phyloP scores from a whole-genome alignment of 2,113 vertebrate genomes.

The Pyrgilauda ruficollis region DNA sequence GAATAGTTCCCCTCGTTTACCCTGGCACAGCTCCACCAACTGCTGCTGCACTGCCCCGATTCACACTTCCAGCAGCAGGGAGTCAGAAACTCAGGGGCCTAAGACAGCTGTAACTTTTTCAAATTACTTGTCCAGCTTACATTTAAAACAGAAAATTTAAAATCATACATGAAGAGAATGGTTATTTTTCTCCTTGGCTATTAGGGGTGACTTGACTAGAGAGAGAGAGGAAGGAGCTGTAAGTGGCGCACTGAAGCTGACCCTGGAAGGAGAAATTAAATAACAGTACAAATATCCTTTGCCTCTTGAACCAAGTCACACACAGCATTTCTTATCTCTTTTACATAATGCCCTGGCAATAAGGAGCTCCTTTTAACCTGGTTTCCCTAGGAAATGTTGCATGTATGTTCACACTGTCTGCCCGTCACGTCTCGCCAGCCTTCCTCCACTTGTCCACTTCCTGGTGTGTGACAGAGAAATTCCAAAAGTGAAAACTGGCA shows the following conservation, averaged over 20 bases:
- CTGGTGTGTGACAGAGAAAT: neutral
- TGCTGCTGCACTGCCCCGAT: neutral
- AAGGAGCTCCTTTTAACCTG: neutral
- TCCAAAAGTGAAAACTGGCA: neutral
- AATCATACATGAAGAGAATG: neutral
- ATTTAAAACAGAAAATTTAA: conserved; percentile 1
- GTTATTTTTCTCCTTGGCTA: neutral
- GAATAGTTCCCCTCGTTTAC: conserved; percentile 37
- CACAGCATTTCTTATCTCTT: neutral
- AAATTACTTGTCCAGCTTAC: neutral
- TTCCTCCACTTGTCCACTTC: neutral
- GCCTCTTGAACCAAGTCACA: neutral
- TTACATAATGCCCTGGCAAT: neutral
- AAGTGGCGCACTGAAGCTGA: neutral
- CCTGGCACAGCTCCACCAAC: conserved; percentile 5
- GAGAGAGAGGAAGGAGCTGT: neutral
- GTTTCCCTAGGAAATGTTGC: neutral
- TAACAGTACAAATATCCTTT: neutral
- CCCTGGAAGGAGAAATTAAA: neutral
- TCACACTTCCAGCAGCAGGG: neutral
- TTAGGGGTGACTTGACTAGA: neutral
- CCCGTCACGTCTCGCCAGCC: neutral
- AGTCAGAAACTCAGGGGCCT: neutral
- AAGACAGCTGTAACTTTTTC: neutral
- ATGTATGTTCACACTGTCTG: neutral